A percentile compares a stretch with the other conserved stretches of the same genome.
Conservation (phyloP, 2,888 invertebrate species). For the Drosophila nigricruria region DNA sequence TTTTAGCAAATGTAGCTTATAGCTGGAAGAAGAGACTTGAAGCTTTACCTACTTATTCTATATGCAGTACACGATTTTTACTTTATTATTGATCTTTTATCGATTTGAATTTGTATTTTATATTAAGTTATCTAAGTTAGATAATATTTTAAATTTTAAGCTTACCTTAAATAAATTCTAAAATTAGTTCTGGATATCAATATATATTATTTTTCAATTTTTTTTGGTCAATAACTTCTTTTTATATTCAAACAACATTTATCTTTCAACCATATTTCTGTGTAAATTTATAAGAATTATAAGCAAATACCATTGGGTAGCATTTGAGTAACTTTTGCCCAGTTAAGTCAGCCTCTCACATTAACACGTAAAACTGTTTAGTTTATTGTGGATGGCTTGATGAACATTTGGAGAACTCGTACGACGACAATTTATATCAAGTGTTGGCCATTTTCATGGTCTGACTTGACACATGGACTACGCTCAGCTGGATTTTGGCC, state of each 20-base stretch:
- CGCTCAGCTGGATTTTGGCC: constrained; percentile 31
- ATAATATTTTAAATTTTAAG: too few species aligned
- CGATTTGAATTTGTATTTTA: too few species aligned
- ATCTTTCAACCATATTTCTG: neutral
- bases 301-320: neutral
- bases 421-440: constrained; percentile 41
- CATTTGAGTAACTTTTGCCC: neutral
- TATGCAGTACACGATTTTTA: too few species aligned
- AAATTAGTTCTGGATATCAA: neutral
- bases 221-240: neutral
- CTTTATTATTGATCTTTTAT: too few species aligned
- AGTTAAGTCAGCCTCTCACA: neutral
- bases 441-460: constrained; percentile 49
- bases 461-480: constrained; percentile 11
- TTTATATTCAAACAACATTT: neutral
- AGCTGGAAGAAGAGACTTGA: too few species aligned
- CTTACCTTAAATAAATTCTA: too few species aligned
- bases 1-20: too few species aligned
- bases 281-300: neutral
- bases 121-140: too few species aligned
- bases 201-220: too few species aligned
- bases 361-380: neutral
- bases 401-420: constrained; percentile 18
- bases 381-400: neutral
- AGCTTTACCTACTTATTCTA: too few species aligned